Base-by-base conservation (phyloP, 2,888 invertebrate genomes). In the Melangyna quadrimaculata region DNA sequence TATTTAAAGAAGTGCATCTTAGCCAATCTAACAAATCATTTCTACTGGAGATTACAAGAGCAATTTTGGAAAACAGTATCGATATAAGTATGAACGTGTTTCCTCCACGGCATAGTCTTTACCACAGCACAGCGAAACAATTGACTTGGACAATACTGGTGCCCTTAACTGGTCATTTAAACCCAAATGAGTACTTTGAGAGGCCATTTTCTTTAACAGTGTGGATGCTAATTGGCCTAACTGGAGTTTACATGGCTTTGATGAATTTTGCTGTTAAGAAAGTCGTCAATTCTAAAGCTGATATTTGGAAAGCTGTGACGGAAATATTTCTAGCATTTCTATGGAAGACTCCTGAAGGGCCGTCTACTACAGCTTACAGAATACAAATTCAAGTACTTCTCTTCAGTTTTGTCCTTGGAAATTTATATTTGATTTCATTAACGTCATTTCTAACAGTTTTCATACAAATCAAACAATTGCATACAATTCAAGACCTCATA, bases 391-490 rank as follows among this genome's bases (percentile, higher is more conserved):
- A 72, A 37, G 37, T 65, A 7, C 27, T 78, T 8, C 1, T 72
- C 0, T 27, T 72, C 7, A 29, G n/a, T 2, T 78, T 78, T 12
- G 32, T 78, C 0, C 10, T 78, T 3, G 53, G 8, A 29, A 78
- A 72, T 17, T 5, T 71, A 0, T 78, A 78, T 29, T 17, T 32
- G 2, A 35, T 78, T 12, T 53, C 29, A 10, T 22, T 63, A 6
- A 78, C 78, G 6, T 78, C 78, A 1, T 78, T 72, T 48, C 7
- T 78, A 6, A 78, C 65, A 8, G 65, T 48, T 45, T 78, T 48
- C n/a, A 78, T 78, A 2, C 19, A 48, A 57, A 55, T 63, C 1
- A 57, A 45, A 48, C 72, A 57, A 2, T 5, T 24, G 1, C 9
- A 72, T 10, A 65, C 78, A 3, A 12, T 72, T 8, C 45, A 78